These are phyloP conservation scores for Dinocampus coccinellae DNA, from an alignment of 2,888 invertebrate genomes.

Conservation along the genomic window DNA sequence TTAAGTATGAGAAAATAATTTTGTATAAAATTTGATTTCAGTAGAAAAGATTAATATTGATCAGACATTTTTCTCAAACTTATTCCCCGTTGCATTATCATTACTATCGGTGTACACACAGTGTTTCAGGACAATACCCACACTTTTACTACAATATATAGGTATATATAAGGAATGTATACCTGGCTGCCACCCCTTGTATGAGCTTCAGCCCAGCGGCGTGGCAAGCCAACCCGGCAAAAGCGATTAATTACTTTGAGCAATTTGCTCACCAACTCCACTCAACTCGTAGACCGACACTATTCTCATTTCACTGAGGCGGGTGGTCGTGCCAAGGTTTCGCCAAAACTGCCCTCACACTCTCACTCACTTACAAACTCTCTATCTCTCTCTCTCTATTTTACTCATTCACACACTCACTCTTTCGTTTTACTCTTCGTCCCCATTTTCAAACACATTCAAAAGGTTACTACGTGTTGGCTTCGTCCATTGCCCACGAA, in stretches of 20 bases:
- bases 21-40: background rate
- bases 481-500: constrained; percentile 34
- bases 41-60: background rate
- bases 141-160: constrained; percentile 21
- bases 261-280: constrained; percentile 69
- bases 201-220: constrained; percentile 63
- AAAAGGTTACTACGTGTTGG: constrained; percentile 31
- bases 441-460: constrained; percentile 27
- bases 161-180: constrained; percentile 40
- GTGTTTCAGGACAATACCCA: constrained; percentile 17
- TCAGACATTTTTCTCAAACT: background rate
- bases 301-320: constrained; percentile 68
- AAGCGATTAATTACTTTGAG: constrained; percentile 69
- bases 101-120: background rate
- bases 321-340: constrained; percentile 41
- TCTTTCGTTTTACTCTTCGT: constrained; percentile 25
- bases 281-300: constrained; percentile 68
- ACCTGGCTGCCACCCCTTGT: constrained; percentile 63
- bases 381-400: constrained; percentile 43
- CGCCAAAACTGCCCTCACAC: constrained; percentile 28
- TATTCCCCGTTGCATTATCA: constrained; percentile 1
- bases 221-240: constrained; percentile 66
- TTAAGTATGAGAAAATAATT: background rate
- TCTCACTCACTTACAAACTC: constrained; percentile 30
- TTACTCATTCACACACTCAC: constrained; percentile 7